Percentiles rank a stretch among this genome's conserved stretches.
phyloP scores from a whole-genome alignment of 2,113 vertebrate genomes.

The Notiomystis cincta region DNA sequence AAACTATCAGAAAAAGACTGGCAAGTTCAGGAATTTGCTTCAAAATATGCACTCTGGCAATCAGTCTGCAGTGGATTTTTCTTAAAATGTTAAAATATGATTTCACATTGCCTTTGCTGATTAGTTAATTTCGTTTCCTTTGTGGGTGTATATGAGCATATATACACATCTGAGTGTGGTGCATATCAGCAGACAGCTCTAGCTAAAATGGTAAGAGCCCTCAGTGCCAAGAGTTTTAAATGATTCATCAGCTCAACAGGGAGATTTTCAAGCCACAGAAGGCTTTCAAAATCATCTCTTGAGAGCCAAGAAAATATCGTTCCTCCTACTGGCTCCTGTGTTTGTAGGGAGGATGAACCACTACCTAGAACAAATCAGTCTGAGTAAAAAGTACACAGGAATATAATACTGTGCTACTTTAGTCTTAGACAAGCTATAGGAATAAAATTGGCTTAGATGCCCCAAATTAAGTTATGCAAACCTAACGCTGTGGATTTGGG shows the following conservation, averaged over 20 bases:
- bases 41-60: background rate
- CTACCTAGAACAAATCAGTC: background rate
- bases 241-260: background rate
- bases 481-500: background rate
- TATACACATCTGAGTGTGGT: fast-evolving
- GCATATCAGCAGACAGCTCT: fast-evolving
- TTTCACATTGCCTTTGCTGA: background rate
- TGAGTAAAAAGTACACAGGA: background rate
- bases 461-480: background rate
- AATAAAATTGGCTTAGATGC: background rate
- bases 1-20: background rate
- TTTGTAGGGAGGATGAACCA: background rate
- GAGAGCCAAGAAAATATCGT: background rate
- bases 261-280: background rate
- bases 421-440: background rate
- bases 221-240: background rate
- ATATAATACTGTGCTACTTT: background rate
- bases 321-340: background rate
- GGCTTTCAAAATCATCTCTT: background rate
- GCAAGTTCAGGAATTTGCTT: background rate
- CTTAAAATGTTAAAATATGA: background rate
- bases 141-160: background rate
- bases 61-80: background rate
- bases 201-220: background rate
- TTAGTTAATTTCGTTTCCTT: background rate